Evolutionary conservation across 2,797 vertebrate genomes (phyloP), one percentile per base, ranked within the genome.

Genomic region (Semaprochilodus insignis): DNA sequence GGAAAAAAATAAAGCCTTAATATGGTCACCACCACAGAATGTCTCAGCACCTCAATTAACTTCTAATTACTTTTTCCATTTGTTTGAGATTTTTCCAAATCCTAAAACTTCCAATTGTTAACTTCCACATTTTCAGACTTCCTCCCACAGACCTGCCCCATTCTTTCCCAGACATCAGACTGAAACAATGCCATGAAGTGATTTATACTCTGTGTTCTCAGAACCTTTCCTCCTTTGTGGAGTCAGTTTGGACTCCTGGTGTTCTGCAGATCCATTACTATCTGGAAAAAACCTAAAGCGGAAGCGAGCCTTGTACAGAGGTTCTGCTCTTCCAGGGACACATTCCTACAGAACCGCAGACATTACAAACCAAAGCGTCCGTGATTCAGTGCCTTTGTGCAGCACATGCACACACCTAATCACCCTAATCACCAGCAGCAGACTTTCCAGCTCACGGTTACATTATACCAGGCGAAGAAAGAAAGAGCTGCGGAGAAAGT

Each of bases 381-480:
- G 17, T 14, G 15, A 21, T 65, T 2, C 17, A 21, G 36, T 3
- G 74, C 55, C 14, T 60, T 23, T 75, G 13, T 60, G 16, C n/a
- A 60, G 13, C 40, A 16, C 40, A 17, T 7, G 25, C 23, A 25
- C 6, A 52, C 19, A 21, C 15, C 23, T 27, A 80, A 80, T 72
- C 69, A 36, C 27, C 15, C 23, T 27, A 80, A 80, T 72, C 69
- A 36, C 27, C 17, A 65, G 40, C 17, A 23, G 21, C 70, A 63
- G 15, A 63, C 34, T 63, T 80, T n/a, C 4, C 4, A 74, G 60
- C 52, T 36, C 59, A 74, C 57, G 44, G 75, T 65, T 82, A 83
- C 84, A 73, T 71, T 81, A 75, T 10, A 31, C 74, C 34, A 48
- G 3, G 54, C 2, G 27, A n/a, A 77, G 78, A 83, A 23, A 31